Conservation (phyloP, 2,113 vertebrate species). For the Salvelinus sp. region DNA sequence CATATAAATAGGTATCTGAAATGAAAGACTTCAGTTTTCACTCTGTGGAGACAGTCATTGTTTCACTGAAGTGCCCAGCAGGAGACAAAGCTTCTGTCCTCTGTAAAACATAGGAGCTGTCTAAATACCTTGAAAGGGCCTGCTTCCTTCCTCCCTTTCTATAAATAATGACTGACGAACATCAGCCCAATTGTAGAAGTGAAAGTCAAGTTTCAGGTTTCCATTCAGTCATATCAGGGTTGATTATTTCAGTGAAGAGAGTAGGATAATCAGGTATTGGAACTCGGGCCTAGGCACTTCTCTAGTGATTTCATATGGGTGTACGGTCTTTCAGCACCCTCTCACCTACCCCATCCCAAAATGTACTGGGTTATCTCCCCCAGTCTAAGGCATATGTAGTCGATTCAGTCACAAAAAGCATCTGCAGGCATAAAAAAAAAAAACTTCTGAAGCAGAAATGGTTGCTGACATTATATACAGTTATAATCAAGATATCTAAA, state of each 20-base stretch:
- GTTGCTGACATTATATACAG: constrained; percentile 32
- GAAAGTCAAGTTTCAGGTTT: background rate
- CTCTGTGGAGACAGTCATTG: constrained; percentile 3
- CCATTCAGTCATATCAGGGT: background rate
- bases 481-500: constrained; percentile 12
- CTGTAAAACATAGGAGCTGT: background rate
- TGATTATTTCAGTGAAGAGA: background rate
- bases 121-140: background rate
- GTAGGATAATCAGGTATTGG: background rate
- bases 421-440: constrained; percentile 8
- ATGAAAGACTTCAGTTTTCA: background rate
- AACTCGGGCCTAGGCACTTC: constrained; percentile 2
- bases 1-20: background rate
- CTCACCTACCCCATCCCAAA: background rate
- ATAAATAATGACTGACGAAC: background rate
- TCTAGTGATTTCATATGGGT: constrained; percentile 45
- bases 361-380: constrained; percentile 11
- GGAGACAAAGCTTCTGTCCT: constrained; percentile 15
- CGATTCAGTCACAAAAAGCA: constrained; percentile 31
- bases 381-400: constrained; percentile 66
- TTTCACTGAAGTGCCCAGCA: constrained; percentile 11
- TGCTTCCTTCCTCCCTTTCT: background rate
- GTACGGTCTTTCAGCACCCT: background rate
- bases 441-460: constrained; percentile 17
- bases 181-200: background rate